These are phyloP conservation scores for Spodoptera littoralis DNA, from an alignment of 2,888 invertebrate species.

Conservation along the genomic window DNA sequence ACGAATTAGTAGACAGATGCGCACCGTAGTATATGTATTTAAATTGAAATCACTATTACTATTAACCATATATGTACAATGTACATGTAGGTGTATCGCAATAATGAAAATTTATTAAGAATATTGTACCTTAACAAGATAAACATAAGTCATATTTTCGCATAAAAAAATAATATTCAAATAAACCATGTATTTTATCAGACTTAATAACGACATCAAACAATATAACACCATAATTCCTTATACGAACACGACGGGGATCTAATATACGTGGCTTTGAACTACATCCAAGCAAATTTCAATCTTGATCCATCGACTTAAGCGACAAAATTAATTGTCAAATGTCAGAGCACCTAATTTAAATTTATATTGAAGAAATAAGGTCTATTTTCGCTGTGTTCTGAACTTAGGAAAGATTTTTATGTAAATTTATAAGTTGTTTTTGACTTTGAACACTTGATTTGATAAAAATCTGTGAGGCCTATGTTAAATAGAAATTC, in stretches of 20 bases:
- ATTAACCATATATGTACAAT: too few relatives aligned
- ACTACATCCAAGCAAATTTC: conserved; percentile 20
- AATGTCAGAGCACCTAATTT: conserved; percentile 38
- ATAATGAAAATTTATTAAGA: too few relatives aligned
- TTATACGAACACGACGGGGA: conserved; percentile 33
- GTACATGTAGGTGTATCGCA: too few relatives aligned
- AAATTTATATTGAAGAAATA: conserved; percentile 48
- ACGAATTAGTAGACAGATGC: too few relatives aligned
- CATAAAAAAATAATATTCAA: too few relatives aligned
- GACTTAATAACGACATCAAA: conserved; percentile 40
- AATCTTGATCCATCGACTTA: conserved; percentile 33
- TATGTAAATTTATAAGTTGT: conserved; percentile 14
- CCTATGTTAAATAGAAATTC: too few relatives aligned
- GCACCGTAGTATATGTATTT: too few relatives aligned
- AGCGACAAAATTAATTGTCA: conserved; percentile 26
- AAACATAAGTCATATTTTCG: too few relatives aligned
- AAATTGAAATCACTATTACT: too few relatives aligned
- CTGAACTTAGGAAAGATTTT: conserved; percentile 12
- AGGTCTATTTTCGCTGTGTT: conserved; percentile 24
- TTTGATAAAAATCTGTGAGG: too few relatives aligned
- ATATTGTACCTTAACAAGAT: too few relatives aligned
- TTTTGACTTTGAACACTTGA: background rate
- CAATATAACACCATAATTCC: conserved; percentile 40
- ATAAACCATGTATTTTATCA: conserved; percentile 7
- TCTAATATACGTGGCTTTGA: conserved; percentile 38